Evolutionary conservation across 2,888 invertebrate genomes (phyloP).

Genomic region (Drosophila nigricruria): DNA sequence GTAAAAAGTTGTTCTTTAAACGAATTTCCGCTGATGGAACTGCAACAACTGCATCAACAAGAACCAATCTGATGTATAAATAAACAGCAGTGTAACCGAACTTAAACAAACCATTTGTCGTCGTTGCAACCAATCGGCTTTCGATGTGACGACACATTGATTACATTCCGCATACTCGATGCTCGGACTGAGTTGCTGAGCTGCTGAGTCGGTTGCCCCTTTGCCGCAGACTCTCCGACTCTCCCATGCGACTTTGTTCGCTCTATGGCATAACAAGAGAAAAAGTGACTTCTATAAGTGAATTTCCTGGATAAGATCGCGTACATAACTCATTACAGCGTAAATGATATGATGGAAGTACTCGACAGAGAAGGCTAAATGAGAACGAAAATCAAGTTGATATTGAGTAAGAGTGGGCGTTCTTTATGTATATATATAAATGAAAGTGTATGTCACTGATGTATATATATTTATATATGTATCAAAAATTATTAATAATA

Average conservation of each 20-base stretch:
- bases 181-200: conserved; percentile 32
- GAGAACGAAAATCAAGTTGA: conserved; percentile 14
- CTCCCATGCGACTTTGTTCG: neutral
- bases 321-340: conserved; percentile 77
- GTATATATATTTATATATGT: neutral
- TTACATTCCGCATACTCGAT: conserved; percentile 60
- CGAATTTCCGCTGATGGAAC: conserved; percentile 64
- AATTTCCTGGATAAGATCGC: conserved; percentile 75
- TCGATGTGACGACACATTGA: conserved; percentile 78
- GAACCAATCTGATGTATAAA: conserved; percentile 68
- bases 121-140: conserved; percentile 48
- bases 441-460: neutral
- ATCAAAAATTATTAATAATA: neutral
- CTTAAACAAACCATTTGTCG: conserved; percentile 77
- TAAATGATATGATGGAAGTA: conserved; percentile 60
- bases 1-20: conserved; percentile 50
- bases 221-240: neutral
- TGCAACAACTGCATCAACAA: conserved; percentile 28
- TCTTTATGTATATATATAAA: neutral
- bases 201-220: conserved; percentile 1
- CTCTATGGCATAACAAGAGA: conserved; percentile 11
- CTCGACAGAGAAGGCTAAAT: neutral
- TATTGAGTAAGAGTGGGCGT: neutral
- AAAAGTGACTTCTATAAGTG: conserved; percentile 53
- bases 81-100: conserved; percentile 68